Conservation (phyloP, 2,113 vertebrate species). For the Aptenodytes patagonicus region DNA sequence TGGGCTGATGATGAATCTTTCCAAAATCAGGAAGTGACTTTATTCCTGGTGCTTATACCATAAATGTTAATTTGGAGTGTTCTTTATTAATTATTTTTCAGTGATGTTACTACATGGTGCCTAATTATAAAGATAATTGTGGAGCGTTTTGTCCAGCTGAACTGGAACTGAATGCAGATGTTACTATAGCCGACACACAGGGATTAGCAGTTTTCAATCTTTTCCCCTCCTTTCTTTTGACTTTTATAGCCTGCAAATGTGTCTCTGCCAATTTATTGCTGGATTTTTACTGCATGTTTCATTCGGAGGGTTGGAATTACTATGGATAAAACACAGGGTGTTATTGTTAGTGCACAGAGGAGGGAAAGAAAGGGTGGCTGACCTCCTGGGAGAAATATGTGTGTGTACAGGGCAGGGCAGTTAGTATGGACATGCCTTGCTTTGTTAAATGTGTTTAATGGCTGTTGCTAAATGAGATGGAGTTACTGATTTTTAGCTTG, state of each 20-base stretch:
- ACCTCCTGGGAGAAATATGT: neutral
- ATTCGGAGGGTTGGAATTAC: neutral
- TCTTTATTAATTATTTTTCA: neutral
- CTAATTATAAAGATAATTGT: neutral
- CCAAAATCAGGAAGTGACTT: neutral
- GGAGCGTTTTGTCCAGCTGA: neutral
- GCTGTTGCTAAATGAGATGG: neutral
- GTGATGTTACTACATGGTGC: neutral
- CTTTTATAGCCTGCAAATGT: neutral
- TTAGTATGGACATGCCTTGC: neutral
- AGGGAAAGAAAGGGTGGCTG: neutral
- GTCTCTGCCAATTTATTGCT: neutral
- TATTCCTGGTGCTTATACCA: neutral
- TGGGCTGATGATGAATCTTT: neutral
- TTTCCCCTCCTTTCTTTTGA: neutral
- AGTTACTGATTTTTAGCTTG: neutral
- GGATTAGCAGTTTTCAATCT: neutral
- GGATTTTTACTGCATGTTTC: neutral
- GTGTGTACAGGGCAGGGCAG: neutral
- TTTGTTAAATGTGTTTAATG: neutral
- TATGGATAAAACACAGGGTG: fast-evolving
- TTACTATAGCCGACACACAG: neutral
- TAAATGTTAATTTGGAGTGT: neutral
- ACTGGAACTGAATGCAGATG: neutral
- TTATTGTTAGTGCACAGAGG: neutral